These are phyloP conservation scores for Papilio polyxenes DNA, from an alignment of 1,140 invertebrate genomes.

Conservation along the genomic window DNA sequence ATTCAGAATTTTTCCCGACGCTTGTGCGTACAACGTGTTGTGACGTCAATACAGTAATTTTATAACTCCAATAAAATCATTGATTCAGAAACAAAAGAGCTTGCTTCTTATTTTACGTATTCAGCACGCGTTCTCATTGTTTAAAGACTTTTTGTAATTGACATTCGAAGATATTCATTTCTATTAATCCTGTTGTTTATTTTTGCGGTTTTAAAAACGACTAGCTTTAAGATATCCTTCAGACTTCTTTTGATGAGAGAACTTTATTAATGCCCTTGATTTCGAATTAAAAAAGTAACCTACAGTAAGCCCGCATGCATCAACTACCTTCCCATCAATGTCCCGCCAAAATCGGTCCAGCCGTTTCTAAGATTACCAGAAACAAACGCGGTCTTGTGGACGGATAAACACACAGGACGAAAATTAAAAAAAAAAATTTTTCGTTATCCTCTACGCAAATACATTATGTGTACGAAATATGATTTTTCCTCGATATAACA, in stretches of 20 bases:
- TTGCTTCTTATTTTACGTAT: neutral
- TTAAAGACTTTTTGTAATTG: slow-evolving; percentile 7
- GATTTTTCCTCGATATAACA: too few relatives aligned
- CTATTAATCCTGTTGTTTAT: neutral
- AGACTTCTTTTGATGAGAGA: neutral
- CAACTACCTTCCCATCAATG: too few relatives aligned
- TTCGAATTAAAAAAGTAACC: too few relatives aligned
- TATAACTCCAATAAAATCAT: slow-evolving; percentile 20
- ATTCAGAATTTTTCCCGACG: neutral
- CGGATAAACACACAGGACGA: too few relatives aligned
- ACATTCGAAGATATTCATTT: neutral
- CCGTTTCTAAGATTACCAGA: too few relatives aligned
- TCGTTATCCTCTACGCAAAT: too few relatives aligned
- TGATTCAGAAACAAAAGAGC: slow-evolving; percentile 18
- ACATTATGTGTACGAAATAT: too few relatives aligned
- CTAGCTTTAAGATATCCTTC: neutral
- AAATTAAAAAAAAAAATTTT: too few relatives aligned
- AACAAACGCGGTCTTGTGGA: too few relatives aligned
- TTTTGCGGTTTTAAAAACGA: neutral
- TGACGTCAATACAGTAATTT: slow-evolving; percentile 5
- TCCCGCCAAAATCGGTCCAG: too few relatives aligned
- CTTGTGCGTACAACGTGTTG: neutral
- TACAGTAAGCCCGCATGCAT: too few relatives aligned
- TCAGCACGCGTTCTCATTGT: neutral
- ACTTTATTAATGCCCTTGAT: too few relatives aligned